Conservation (phyloP, 1,140 invertebrate species). For the Campoletis sonorensis region DNA sequence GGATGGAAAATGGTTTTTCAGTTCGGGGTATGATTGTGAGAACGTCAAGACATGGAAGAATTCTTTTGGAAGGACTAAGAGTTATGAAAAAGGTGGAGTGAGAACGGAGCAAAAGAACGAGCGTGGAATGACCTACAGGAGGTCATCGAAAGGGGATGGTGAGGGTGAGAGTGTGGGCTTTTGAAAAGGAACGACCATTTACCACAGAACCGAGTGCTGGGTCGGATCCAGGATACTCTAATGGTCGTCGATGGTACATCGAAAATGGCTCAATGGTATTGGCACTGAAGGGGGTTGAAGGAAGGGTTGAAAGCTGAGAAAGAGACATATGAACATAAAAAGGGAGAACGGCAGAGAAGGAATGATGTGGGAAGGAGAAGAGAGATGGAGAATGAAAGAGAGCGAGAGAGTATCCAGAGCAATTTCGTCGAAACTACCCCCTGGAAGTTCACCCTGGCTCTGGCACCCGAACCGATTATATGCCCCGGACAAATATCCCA, state of each 20-base stretch:
- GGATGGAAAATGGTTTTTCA: no score
- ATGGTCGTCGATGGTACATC: slow-evolving; percentile 60
- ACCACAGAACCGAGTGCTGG: slow-evolving; percentile 67
- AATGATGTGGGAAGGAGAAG: no score
- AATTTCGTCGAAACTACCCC: slow-evolving; percentile 9
- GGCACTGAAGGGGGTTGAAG: not conserved
- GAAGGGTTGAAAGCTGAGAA: not conserved
- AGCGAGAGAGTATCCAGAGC: slow-evolving; percentile 19
- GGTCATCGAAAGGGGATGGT: not conserved
- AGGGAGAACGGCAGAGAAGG: slow-evolving; percentile 1
- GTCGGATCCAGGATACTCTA: slow-evolving; percentile 70
- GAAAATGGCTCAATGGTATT: slow-evolving; percentile 15
- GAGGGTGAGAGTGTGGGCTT: slow-evolving; percentile 59
- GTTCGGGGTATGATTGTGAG: no score
- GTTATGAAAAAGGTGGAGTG: no score
- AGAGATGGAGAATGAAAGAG: slow-evolving; percentile 1
- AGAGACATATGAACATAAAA: not conserved
- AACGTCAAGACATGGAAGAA: no score
- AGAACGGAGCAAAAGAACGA: not conserved
- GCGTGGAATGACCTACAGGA: slow-evolving; percentile 17
- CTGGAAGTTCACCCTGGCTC: slow-evolving; percentile 45
- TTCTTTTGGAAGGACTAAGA: no score
- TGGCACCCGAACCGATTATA: slow-evolving; percentile 61
- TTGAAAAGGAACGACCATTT: slow-evolving; percentile 71
- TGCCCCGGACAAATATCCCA: slow-evolving; percentile 62